Percentiles rank a stretch among this genome's conserved stretches.
These are phyloP conservation scores for Onthophagus sagittarius DNA, from an alignment of 2,888 invertebrate species.

Conservation along the genomic window DNA sequence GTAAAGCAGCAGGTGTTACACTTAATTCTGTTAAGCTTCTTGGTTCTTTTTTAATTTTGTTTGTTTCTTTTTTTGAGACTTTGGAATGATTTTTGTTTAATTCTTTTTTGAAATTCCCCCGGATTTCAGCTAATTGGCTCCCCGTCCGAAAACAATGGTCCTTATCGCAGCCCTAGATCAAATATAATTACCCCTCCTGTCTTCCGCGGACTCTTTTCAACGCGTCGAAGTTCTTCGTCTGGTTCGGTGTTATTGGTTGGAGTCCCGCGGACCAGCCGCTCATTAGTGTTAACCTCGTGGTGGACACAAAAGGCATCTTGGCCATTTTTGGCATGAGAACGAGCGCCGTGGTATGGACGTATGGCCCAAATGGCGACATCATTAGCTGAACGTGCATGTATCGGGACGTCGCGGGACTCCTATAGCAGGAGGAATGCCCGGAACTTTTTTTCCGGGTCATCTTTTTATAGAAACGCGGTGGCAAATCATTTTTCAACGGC, in stretches of 20 bases:
- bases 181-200: background rate
- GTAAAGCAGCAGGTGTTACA: no score
- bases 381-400: conserved; percentile 31
- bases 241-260: background rate
- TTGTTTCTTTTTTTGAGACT: background rate
- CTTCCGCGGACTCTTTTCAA: background rate
- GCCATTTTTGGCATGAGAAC: conserved; percentile 20
- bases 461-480: no score
- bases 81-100: background rate
- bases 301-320: background rate
- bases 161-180: background rate
- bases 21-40: background rate
- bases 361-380: conserved; percentile 41
- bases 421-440: no score
- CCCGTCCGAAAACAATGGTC: background rate
- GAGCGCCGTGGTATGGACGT: conserved; percentile 31
- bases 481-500: no score
- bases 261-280: background rate
- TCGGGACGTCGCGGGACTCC: background rate
- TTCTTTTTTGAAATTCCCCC: background rate
- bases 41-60: background rate
- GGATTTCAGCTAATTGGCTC: background rate
- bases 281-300: background rate
- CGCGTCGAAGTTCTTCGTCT: background rate
- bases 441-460: no score